phyloP scores from a whole-genome alignment of 2,888 invertebrate genomes.

The Sinohyriopsis cumingii region DNA sequence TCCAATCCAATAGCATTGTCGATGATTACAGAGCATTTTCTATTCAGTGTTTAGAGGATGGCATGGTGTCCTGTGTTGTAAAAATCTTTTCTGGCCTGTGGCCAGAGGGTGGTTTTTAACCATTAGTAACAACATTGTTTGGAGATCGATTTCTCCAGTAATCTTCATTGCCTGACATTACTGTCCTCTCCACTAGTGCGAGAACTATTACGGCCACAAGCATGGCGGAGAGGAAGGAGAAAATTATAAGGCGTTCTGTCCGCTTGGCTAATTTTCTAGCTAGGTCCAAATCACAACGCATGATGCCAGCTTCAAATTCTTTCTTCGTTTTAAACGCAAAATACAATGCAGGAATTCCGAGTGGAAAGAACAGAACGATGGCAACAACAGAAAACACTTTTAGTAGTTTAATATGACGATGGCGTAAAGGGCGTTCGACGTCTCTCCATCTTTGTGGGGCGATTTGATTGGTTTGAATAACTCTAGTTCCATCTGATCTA shows the following conservation, averaged over 20 bases:
- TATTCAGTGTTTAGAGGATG: too few relatives aligned
- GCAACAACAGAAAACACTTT: constrained; percentile 54
- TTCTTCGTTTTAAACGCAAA: constrained; percentile 53
- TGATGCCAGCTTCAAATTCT: constrained; percentile 56
- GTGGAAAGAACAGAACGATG: constrained; percentile 59
- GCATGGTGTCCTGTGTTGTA: too few relatives aligned
- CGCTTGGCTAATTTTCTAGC: constrained; percentile 57
- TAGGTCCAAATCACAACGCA: constrained; percentile 56
- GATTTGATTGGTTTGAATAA: constrained; percentile 44
- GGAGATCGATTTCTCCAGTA: constrained; percentile 25
- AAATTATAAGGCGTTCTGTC: constrained; percentile 50
- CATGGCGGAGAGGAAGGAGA: constrained; percentile 49
- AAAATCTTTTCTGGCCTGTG: too few relatives aligned
- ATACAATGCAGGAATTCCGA: constrained; percentile 56
- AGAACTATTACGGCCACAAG: constrained; percentile 46
- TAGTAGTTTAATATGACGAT: constrained; percentile 41
- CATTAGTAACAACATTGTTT: too few relatives aligned
- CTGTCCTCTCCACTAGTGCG: constrained; percentile 47
- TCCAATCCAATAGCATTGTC: too few relatives aligned
- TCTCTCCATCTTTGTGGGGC: constrained; percentile 33
- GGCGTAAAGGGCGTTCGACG: constrained; percentile 35
- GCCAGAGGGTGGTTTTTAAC: too few relatives aligned
- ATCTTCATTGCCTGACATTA: constrained; percentile 38
- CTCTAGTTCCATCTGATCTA: constrained; percentile 37
- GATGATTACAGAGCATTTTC: too few relatives aligned